A percentile compares a stretch with the other conserved stretches of the same genome.
Evolutionary conservation across 2,888 invertebrate species (phyloP).

Genomic region (Schizotus pectinicornis): DNA sequence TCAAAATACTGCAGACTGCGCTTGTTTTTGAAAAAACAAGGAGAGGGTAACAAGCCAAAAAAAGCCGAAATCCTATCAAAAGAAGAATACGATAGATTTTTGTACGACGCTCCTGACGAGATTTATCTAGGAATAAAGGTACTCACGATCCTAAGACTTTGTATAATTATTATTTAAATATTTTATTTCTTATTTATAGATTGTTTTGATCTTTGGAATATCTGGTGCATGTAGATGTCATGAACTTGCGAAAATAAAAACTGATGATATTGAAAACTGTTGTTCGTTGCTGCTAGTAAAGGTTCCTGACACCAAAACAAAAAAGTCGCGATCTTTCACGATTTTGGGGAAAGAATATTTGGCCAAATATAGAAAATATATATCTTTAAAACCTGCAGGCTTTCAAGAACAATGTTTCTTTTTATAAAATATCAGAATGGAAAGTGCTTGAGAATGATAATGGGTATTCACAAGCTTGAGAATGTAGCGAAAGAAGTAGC

Average conservation of each 20-base stretch:
- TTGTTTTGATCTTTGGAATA: background rate
- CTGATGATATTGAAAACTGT: background rate
- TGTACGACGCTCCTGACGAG: too few relatives aligned
- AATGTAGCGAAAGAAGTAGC: constrained; percentile 6
- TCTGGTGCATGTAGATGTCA: background rate
- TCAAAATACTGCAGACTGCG: constrained; percentile 1
- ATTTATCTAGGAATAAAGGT: constrained; percentile 32
- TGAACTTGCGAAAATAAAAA: constrained; percentile 1
- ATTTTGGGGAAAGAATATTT: constrained; percentile 3
- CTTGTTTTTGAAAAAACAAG: background rate
- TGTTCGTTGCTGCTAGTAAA: background rate
- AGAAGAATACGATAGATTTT: too few relatives aligned
- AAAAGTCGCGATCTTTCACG: constrained; percentile 3
- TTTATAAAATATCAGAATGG: too few relatives aligned
- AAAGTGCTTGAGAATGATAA: constrained; percentile 5
- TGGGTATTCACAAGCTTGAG: constrained; percentile 6
- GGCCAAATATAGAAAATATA: constrained; percentile 1
- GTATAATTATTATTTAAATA: constrained; percentile 79
- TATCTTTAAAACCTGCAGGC: background rate
- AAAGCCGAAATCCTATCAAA: too few relatives aligned
- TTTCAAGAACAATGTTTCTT: constrained; percentile 3
- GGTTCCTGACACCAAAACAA: constrained; percentile 5
- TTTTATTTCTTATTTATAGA: too few relatives aligned
- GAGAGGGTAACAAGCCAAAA: background rate
- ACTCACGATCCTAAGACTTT: constrained; percentile 56